phyloP scores from a whole-genome alignment of 2,797 vertebrate species.

The Crocodylus rhombifer region DNA sequence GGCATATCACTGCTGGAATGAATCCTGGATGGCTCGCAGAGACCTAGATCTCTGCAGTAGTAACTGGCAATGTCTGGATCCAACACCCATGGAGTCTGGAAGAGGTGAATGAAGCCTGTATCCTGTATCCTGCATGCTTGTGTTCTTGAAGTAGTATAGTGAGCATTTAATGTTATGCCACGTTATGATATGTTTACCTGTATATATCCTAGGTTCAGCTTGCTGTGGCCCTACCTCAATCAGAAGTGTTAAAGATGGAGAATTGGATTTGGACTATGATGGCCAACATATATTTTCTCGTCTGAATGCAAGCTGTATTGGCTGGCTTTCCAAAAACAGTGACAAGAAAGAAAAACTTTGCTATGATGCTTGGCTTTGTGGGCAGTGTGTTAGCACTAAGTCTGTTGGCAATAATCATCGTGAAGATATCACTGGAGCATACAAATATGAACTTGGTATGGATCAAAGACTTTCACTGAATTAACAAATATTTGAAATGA shows the following conservation, averaged over 20 bases:
- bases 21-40: constrained; percentile 85
- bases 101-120: constrained; percentile 66
- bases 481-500: neutral
- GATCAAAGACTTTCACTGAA: neutral
- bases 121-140: neutral
- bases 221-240: constrained; percentile 74
- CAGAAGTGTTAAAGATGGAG: constrained; percentile 74
- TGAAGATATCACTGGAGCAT: constrained; percentile 71
- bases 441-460: constrained; percentile 75
- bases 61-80: constrained; percentile 87
- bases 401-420: constrained; percentile 58
- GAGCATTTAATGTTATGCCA: neutral
- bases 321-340: constrained; percentile 69
- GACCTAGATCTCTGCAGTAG: constrained; percentile 79
- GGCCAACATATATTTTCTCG: constrained; percentile 70
- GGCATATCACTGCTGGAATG: constrained; percentile 87
- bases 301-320: constrained; percentile 62
- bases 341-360: constrained; percentile 62
- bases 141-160: neutral
- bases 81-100: constrained; percentile 85
- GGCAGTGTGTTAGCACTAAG: constrained; percentile 70
- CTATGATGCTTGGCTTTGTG: constrained; percentile 61
- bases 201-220: constrained; percentile 51
- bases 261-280: constrained; percentile 75
- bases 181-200: neutral